Percentiles rank a stretch among this genome's conserved stretches.
phyloP scores from a whole-genome alignment of 2,888 invertebrate genomes.

The Plemyria rubiginata region DNA sequence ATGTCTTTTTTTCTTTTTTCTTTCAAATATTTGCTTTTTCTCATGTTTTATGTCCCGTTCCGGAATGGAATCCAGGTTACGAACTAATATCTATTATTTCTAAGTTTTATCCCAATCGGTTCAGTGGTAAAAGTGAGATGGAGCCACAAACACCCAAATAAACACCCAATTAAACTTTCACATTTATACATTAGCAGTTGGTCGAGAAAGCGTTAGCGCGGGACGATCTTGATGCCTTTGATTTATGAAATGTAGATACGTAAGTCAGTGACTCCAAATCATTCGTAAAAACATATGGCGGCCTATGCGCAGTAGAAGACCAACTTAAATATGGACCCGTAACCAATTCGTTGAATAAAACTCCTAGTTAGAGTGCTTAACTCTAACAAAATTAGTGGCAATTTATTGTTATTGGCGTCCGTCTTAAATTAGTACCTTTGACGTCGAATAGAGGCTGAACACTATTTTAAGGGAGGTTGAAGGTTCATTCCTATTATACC shows the following conservation, averaged over 20 bases:
- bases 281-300: no score
- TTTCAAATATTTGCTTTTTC: no score
- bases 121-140: background rate
- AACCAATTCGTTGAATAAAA: conserved; percentile 41
- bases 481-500: conserved; percentile 16
- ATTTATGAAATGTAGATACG: background rate
- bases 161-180: background rate
- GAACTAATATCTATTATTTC: background rate
- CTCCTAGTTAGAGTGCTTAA: conserved; percentile 43
- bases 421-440: conserved; percentile 54
- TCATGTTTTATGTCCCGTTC: no score
- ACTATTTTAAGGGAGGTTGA: conserved; percentile 18
- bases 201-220: background rate
- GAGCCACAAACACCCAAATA: background rate
- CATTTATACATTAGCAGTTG: background rate
- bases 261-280: no score
- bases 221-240: background rate
- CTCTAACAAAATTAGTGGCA: conserved; percentile 57
- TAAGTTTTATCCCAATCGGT: background rate
- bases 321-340: background rate
- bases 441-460: conserved; percentile 41
- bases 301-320: background rate
- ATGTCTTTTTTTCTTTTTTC: no score
- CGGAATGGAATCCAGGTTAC: no score
- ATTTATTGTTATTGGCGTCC: conserved; percentile 59